Conservation (phyloP, 2,888 invertebrate species). For the Linnaemya vulpina region DNA sequence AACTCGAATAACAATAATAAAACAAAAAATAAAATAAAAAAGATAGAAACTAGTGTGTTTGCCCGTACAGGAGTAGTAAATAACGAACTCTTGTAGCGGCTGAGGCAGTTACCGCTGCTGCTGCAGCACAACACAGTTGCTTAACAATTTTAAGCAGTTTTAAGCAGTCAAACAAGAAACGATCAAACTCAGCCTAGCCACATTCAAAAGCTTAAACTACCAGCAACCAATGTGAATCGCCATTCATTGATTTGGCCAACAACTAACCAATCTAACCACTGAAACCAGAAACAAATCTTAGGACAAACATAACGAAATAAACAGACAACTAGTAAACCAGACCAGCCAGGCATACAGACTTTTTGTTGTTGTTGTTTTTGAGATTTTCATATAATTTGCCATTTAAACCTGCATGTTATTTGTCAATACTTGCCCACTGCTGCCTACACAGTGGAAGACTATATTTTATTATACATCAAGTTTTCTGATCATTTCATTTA, state of each 20-base stretch:
- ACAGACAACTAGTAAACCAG: slow-evolving; percentile 21
- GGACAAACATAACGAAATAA: slow-evolving; percentile 34
- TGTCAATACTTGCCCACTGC: slow-evolving; percentile 17
- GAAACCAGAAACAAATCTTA: slow-evolving; percentile 64
- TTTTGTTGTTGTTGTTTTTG: slow-evolving; percentile 11
- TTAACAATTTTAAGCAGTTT: slow-evolving; percentile 63
- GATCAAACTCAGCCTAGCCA: not conserved
- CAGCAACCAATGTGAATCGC: slow-evolving; percentile 29
- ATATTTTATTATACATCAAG: not conserved
- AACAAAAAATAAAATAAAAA: slow-evolving; percentile 32
- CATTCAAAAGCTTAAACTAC: slow-evolving; percentile 31
- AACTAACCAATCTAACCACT: slow-evolving; percentile 51
- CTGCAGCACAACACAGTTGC: slow-evolving; percentile 47
- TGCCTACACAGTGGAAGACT: not conserved
- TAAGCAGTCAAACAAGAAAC: slow-evolving; percentile 65
- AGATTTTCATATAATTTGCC: slow-evolving; percentile 22
- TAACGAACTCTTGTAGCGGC: not conserved
- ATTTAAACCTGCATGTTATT: slow-evolving; percentile 9
- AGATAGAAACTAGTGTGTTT: slow-evolving; percentile 36
- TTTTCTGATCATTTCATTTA: slow-evolving; percentile 15
- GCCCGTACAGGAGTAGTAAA: slow-evolving; percentile 1
- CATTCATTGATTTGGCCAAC: slow-evolving; percentile 57
- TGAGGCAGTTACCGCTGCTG: slow-evolving; percentile 9
- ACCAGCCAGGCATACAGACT: slow-evolving; percentile 26
- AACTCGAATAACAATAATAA: slow-evolving; percentile 1